A percentile compares a stretch with the other conserved stretches of the same genome.
phyloP scores from a whole-genome alignment of 2,797 vertebrate genomes.

The Cetoscarus ocellatus region DNA sequence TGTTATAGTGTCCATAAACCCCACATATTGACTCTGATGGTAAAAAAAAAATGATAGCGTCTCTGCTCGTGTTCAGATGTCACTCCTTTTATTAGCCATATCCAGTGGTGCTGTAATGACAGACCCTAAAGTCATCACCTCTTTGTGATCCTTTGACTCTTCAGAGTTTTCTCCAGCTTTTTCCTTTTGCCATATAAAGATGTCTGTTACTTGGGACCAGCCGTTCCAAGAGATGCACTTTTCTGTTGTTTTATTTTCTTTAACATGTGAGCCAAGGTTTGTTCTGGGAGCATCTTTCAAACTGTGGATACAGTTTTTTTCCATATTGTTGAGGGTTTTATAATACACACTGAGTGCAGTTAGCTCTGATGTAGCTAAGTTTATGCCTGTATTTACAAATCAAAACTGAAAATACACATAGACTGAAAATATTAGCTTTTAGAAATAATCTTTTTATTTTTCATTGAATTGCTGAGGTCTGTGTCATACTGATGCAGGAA shows the following conservation, averaged over 20 bases:
- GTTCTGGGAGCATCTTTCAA: conserved; percentile 10
- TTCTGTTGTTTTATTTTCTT: conserved; percentile 23
- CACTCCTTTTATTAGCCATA: conserved; percentile 38
- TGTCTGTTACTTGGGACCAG: conserved; percentile 35
- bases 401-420: too few relatives aligned
- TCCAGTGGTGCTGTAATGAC: conserved; percentile 37
- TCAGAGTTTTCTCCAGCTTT: not conserved
- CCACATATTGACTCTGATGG: too few relatives aligned
- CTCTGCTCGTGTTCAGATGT: conserved; percentile 9
- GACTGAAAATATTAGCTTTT: too few relatives aligned
- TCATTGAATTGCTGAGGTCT: conserved; percentile 9
- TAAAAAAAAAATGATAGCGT: too few relatives aligned
- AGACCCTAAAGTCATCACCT: conserved; percentile 25
- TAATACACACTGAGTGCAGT: too few relatives aligned
- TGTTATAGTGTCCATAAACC: too few relatives aligned
- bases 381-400: too few relatives aligned
- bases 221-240: conserved; percentile 17
- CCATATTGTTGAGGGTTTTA: not conserved
- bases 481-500: conserved; percentile 35
- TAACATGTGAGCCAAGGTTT: conserved; percentile 8
- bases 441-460: not conserved
- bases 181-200: conserved; percentile 8
- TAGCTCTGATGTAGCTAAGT: too few relatives aligned
- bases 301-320: not conserved
- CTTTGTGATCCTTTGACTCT: conserved; percentile 13